These are phyloP conservation scores for Bombus ignitus DNA, from an alignment of 1,140 invertebrate species.

Conservation along the genomic window DNA sequence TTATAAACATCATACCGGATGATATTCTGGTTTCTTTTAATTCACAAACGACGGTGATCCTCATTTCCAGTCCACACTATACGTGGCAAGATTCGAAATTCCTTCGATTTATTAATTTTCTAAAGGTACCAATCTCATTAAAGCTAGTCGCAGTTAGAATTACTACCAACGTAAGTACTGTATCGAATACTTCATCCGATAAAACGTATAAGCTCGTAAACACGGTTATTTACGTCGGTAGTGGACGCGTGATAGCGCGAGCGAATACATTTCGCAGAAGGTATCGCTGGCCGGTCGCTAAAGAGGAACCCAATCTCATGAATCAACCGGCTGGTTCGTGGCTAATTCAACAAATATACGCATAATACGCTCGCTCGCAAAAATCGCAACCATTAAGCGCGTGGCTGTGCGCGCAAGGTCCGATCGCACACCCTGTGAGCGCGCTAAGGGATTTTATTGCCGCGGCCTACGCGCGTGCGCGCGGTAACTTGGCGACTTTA, in stretches of 20 bases:
- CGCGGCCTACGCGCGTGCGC: neutral
- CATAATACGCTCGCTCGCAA: neutral
- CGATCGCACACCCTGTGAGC: neutral
- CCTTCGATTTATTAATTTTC: neutral
- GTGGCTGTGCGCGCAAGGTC: neutral
- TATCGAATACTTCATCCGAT: neutral
- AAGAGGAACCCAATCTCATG: slow-evolving; percentile 15
- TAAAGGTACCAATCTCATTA: neutral
- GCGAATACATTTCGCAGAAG: neutral
- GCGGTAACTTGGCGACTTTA: slow-evolving; percentile 30
- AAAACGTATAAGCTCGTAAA: slow-evolving; percentile 24
- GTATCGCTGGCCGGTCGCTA: neutral
- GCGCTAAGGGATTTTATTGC: slow-evolving; percentile 41
- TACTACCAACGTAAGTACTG: neutral
- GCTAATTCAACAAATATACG: slow-evolving; percentile 32
- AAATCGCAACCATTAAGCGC: slow-evolving; percentile 32
- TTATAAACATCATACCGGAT: too few species aligned
- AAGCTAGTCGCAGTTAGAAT: neutral
- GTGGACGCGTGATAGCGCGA: slow-evolving; percentile 5
- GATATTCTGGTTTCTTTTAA: too few species aligned
- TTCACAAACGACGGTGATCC: neutral
- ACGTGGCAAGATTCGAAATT: neutral
- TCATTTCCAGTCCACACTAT: neutral
- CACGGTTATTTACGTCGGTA: slow-evolving; percentile 23
- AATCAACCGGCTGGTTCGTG: slow-evolving; percentile 34